Evolutionary conservation across 2,113 vertebrate genomes (phyloP), one percentile per base, ranked within the genome.

Genomic region (Mormyrus lacerda): DNA sequence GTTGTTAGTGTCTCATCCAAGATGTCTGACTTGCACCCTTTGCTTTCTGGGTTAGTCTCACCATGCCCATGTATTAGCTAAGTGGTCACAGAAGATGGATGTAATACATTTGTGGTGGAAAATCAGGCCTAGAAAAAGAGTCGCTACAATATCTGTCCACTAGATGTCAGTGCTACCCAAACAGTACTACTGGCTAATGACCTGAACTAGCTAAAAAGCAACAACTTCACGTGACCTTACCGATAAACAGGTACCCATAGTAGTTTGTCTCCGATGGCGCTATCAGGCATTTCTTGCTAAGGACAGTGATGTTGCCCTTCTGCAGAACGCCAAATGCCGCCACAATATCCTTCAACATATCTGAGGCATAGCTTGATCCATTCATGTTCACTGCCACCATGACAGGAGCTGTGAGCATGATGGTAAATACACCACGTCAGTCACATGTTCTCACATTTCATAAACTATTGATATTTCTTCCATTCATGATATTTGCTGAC

Each of bases 341-440:
- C 21, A 95, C 95, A 91, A 99, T 47, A 88, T 98, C 97, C 0
- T 93, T 95, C 91, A 94, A 98, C 92, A 99, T 96, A 82, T 96
- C 95, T 0, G 97, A 95, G 0, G 96, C 88, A 9, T 96, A 97
- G 44, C 98, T 98, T 0, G 92, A 94, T 0, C 98, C 97, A 0
- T 95, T 94, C 82, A 99, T 95, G 0, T 45, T 93, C 55, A 98
- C 2, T 0, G 88, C 92, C 51, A 97, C 6, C 0, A 91, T 6
- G 1, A 90, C 89, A 0, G 98, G 98, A 0, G 97, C 97, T 98
- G 93, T 0, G 51, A 91, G 11, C 0, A 53, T 10, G 84, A 24
- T 39, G 39, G 69, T 3, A 24, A 35, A 79, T 10, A 42, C 5
- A 76, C 4, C 27, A 19, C 4, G 0, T 84, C 50, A 83, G 31